These are phyloP conservation scores for Drosophila mayaguana DNA, from an alignment of 2,888 invertebrate genomes.

Conservation along the genomic window DNA sequence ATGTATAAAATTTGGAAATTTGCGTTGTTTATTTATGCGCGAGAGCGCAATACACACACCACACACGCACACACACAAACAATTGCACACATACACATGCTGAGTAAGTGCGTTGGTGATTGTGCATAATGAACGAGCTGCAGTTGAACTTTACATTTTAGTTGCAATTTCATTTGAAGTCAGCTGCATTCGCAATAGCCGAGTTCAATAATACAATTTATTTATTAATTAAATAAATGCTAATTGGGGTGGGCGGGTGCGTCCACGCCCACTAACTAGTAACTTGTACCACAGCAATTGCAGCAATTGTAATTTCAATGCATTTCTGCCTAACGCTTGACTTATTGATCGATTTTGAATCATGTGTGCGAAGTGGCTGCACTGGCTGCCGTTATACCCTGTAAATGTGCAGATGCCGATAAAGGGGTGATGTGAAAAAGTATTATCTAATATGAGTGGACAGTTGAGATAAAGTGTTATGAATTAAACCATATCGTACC, in stretches of 20 bases:
- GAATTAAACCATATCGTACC: too few species aligned
- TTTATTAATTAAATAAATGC: constrained; percentile 69
- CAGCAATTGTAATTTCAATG: constrained; percentile 53
- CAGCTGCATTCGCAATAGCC: constrained; percentile 18
- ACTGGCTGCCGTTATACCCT: neutral
- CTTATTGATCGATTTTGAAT: constrained; percentile 44
- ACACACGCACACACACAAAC: constrained; percentile 11
- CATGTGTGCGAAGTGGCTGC: neutral
- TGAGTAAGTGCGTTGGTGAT: constrained; percentile 31
- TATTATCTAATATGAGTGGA: neutral
- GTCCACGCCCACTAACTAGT: constrained; percentile 14
- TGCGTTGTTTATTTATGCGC: constrained; percentile 76
- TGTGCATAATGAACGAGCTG: constrained; percentile 59
- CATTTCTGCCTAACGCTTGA: constrained; percentile 41
- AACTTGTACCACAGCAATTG: neutral
- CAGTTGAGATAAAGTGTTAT: too few species aligned
- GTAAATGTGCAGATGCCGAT: neutral
- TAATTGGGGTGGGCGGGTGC: constrained; percentile 43
- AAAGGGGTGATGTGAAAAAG: neutral
- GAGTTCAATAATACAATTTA: constrained; percentile 21
- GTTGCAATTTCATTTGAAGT: constrained; percentile 59
- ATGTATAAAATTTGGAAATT: constrained; percentile 76
- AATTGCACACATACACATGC: neutral
- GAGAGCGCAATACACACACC: constrained; percentile 46
- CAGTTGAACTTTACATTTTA: constrained; percentile 71